These are phyloP conservation scores for Rhinolophus ferrumequinum DNA, from an alignment of 2,113 vertebrate species.

Conservation along the genomic window DNA sequence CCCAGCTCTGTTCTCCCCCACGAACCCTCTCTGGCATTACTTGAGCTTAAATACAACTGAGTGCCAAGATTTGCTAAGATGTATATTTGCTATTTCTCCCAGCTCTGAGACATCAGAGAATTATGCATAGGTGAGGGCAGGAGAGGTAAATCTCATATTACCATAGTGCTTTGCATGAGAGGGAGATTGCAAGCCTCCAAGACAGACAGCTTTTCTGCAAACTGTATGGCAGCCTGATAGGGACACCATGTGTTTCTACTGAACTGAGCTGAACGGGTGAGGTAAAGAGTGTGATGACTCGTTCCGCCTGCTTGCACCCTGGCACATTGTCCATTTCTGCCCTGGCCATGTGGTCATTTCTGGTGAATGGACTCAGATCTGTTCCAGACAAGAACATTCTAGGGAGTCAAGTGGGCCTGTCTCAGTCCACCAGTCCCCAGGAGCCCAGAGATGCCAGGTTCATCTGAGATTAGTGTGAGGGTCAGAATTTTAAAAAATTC, in stretches of 20 bases:
- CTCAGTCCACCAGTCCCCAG: neutral
- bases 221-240: neutral
- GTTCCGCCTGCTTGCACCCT: neutral
- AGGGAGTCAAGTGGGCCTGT: neutral
- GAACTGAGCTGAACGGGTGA: neutral
- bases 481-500: no score
- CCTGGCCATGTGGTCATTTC: neutral
- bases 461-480: neutral
- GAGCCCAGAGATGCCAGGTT: neutral
- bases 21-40: neutral
- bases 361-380: neutral
- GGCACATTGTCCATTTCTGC: neutral
- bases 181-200: neutral
- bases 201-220: neutral
- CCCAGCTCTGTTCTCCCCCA: neutral
- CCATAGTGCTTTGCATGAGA: neutral
- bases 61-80: neutral
- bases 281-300: neutral
- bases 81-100: neutral
- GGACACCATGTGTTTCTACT: neutral
- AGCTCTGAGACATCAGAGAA: neutral
- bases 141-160: neutral
- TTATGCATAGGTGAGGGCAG: no score
- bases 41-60: constrained; percentile 1
- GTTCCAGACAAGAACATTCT: neutral